Evolutionary conservation across 2,888 invertebrate genomes (phyloP), one percentile per base, ranked within the genome.

Genomic region (Sinohyriopsis cumingii): DNA sequence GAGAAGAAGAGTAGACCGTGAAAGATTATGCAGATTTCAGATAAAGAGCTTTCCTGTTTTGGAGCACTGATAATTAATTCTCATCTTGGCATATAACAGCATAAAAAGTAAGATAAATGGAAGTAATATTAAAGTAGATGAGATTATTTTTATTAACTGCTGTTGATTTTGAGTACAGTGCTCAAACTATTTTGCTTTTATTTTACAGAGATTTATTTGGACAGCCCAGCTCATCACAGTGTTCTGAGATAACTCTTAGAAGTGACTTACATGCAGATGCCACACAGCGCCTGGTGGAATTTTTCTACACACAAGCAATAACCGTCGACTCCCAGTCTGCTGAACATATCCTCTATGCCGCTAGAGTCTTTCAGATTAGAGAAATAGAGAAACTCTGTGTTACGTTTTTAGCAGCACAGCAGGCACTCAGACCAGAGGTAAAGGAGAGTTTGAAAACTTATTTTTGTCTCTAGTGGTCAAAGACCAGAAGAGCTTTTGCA

Each of bases 311-410:
- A 22, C 78, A 80, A 45, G 71, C 76, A 59, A 82, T 82, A 65
- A 82, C 80, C 4, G 81, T 82, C 1, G 80, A 82, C 68, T 75
- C 81, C 12, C 77, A 77, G 61, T 82, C 81, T 7, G 81, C 81
- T 19, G 79, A 79, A 59, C 77, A 79, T 64, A 76, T 82, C 12
- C 72, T 82, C 12, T 73, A 73, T 7, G 80, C 76, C 19, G 81
- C 81, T n/a, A 79, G 75, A 66, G 72, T 78, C 61, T 74, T 82
- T 18, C 81, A 82, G 61, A 73, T 82, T 20, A 80, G 78, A 68
- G 81, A 82, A 67, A 77, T 82, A 54, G 81, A 82, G 67, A 82
- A 80, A 60, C 71, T 82, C 22, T 82, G 81, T 68, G 71, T 79
- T 20, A 82, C 81, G 0, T 82, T 82, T 70, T 69, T 82, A n/a